Conservation (phyloP, 2,888 invertebrate species). For the Apomyelois bistriatella region DNA sequence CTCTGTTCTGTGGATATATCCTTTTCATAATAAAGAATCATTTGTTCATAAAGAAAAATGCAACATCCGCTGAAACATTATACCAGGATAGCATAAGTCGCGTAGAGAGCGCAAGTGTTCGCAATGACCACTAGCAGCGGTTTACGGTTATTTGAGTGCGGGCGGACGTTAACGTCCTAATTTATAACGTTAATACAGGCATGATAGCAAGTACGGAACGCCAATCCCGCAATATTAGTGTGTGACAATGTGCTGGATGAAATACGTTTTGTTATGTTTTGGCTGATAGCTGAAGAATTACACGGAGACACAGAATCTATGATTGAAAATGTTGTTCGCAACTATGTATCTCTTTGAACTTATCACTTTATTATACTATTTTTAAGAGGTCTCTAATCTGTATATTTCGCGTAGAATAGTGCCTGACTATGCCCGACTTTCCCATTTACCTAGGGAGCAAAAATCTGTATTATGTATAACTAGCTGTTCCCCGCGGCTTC, state of each 20-base stretch:
- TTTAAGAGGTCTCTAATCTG: too few species aligned
- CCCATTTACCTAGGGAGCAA: too few species aligned
- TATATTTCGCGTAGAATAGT: too few species aligned
- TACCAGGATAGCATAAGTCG: conserved; percentile 42
- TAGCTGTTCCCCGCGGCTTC: too few species aligned
- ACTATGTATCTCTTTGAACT: too few species aligned
- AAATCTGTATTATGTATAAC: too few species aligned
- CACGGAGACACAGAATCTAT: too few species aligned
- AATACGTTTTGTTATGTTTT: conserved; percentile 11
- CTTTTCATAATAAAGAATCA: too few species aligned
- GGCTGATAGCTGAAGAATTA: neutral
- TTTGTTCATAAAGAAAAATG: conserved; percentile 9
- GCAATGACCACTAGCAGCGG: conserved; percentile 56
- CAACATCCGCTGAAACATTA: neutral
- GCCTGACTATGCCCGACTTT: too few species aligned
- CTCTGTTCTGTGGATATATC: too few species aligned
- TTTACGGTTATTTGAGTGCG: conserved; percentile 76
- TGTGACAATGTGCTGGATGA: conserved; percentile 21
- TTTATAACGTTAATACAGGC: conserved; percentile 76
- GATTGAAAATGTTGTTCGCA: too few species aligned
- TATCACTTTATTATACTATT: too few species aligned
- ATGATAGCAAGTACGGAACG: conserved; percentile 46
- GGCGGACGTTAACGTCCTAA: conserved; percentile 68
- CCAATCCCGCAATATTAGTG: conserved; percentile 35
- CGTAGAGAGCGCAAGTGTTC: conserved; percentile 54